Evolutionary conservation across 2,797 vertebrate genomes (phyloP).

Genomic region (Neosilurus hyrtlii): DNA sequence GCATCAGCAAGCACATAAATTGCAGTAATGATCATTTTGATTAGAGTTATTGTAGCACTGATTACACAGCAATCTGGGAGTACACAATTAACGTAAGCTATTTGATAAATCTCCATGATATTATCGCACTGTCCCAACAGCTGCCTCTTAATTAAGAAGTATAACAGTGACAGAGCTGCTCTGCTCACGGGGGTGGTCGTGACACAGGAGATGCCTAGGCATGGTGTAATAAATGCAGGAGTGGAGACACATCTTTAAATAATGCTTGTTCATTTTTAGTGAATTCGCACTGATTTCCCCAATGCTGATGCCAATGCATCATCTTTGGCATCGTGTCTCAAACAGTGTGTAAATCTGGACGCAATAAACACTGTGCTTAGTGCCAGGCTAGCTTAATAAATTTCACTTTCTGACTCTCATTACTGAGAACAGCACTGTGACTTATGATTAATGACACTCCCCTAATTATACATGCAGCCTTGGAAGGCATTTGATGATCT

Average conservation of each 20-base stretch:
- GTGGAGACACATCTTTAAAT: conserved; percentile 23
- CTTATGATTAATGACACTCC: conserved; percentile 65
- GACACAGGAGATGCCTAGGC: conserved; percentile 22
- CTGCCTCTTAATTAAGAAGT: conserved; percentile 62
- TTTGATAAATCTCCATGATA: conserved; percentile 60
- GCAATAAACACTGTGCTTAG: conserved; percentile 61
- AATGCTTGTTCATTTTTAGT: conserved; percentile 21
- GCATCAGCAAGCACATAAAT: conserved; percentile 59
- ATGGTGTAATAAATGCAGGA: conserved; percentile 7
- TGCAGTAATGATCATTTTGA: conserved; percentile 59
- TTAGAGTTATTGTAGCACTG: conserved; percentile 59
- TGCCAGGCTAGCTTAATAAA: conserved; percentile 59
- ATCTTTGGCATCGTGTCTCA: conserved; percentile 31
- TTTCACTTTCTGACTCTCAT: conserved; percentile 61
- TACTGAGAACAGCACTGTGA: conserved; percentile 61
- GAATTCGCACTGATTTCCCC: conserved; percentile 29
- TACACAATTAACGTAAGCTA: conserved; percentile 58
- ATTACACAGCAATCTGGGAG: conserved; percentile 64
- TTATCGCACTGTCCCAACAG: conserved; percentile 62
- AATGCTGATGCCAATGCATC: conserved; percentile 22
- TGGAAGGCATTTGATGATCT: conserved; percentile 67
- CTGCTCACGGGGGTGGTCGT: conserved; percentile 1
- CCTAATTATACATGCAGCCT: conserved; percentile 68
- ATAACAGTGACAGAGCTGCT: conserved; percentile 44
- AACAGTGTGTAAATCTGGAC: conserved; percentile 55